Evolutionary conservation across 1,140 invertebrate genomes (phyloP).

Genomic region (Delia radicum): DNA sequence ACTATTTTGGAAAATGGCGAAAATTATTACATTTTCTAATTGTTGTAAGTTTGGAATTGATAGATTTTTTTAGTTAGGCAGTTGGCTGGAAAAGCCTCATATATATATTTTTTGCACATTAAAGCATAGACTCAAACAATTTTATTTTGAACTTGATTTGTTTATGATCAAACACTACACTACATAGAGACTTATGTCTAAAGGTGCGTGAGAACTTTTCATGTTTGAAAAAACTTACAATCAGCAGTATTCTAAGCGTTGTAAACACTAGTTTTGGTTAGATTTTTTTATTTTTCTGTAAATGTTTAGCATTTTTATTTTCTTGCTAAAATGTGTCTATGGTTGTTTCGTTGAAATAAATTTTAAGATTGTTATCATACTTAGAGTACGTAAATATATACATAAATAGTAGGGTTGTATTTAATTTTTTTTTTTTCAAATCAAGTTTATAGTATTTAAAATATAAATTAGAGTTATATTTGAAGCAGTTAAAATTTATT

Average conservation of each 20-base stretch:
- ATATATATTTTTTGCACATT: background rate
- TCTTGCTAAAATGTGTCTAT: background rate
- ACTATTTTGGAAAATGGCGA: too few species aligned
- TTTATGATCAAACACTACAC: background rate
- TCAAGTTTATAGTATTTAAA: too few species aligned
- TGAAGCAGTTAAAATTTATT: too few species aligned
- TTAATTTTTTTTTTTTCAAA: too few species aligned
- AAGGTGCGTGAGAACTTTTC: background rate
- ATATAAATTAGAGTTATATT: too few species aligned
- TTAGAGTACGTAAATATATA: conserved; percentile 50
- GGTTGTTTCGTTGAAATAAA: conserved; percentile 37
- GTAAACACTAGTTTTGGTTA: background rate
- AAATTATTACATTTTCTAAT: too few species aligned
- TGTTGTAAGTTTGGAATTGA: too few species aligned
- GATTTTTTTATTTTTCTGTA: background rate
- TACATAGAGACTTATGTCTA: background rate
- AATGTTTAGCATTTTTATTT: background rate
- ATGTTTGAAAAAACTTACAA: background rate
- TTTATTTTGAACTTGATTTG: background rate
- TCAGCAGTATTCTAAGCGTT: background rate
- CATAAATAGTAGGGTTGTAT: background rate
- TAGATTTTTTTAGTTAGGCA: background rate
- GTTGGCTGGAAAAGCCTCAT: too few species aligned
- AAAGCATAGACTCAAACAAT: background rate
- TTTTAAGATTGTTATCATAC: conserved; percentile 51